Percentiles rank a stretch among this genome's conserved stretches.
phyloP scores from a whole-genome alignment of 1,140 invertebrate species.

The Drosophila kanapiae region DNA sequence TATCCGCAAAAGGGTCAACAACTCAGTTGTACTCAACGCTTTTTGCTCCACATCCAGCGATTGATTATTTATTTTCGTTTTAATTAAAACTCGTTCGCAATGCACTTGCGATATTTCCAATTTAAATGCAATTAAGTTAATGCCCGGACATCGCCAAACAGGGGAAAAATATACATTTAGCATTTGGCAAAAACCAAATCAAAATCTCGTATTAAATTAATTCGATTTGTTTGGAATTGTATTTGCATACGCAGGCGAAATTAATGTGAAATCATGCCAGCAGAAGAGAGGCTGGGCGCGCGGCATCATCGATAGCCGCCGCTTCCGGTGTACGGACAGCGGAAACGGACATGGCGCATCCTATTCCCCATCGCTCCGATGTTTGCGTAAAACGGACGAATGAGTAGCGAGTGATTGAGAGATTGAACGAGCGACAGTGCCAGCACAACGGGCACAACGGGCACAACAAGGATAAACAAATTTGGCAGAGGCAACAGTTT shows the following conservation, averaged over 20 bases:
- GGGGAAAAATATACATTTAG: conserved; percentile 56
- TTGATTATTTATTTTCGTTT: conserved; percentile 55
- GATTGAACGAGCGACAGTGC: conserved; percentile 31
- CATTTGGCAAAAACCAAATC: conserved; percentile 68
- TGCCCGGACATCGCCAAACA: conserved; percentile 38
- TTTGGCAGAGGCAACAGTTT: conserved; percentile 64
- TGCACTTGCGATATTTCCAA: conserved; percentile 60
- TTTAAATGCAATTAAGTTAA: conserved; percentile 82
- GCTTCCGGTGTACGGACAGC: conserved; percentile 57
- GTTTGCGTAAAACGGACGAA: conserved; percentile 69
- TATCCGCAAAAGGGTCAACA: neutral
- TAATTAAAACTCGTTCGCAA: conserved; percentile 65
- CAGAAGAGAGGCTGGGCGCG: neutral
- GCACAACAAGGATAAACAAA: conserved; percentile 59
- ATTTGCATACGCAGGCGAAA: conserved; percentile 81
- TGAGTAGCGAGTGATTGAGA: conserved; percentile 39
- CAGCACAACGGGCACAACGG: conserved; percentile 29
- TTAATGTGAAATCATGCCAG: conserved; percentile 64
- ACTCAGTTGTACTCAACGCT: neutral
- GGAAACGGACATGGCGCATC: conserved; percentile 60
- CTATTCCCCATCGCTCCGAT: conserved; percentile 12
- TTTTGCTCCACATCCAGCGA: conserved; percentile 3
- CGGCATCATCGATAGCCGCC: conserved; percentile 23
- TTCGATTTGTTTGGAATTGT: conserved; percentile 80
- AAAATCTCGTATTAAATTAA: conserved; percentile 76